These are phyloP conservation scores for Pangasius mekongensis DNA, from an alignment of 2,797 vertebrate species.

Conservation along the genomic window DNA sequence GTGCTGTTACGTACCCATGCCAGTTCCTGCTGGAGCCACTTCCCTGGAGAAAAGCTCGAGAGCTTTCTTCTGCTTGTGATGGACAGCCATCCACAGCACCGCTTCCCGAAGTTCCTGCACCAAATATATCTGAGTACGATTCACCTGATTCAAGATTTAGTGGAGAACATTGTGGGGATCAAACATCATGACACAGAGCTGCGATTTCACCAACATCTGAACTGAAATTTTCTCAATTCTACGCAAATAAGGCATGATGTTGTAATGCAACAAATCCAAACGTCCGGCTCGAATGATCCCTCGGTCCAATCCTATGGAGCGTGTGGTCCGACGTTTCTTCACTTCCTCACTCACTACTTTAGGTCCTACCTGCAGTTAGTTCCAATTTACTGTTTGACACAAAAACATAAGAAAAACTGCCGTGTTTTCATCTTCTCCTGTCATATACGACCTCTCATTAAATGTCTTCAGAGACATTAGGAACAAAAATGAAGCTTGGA, in stretches of 20 bases:
- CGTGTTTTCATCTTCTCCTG: neutral
- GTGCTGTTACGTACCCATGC: conserved; percentile 78
- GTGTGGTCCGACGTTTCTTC: too few relatives aligned
- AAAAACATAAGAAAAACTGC: neutral
- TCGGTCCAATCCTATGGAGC: too few relatives aligned
- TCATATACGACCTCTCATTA: neutral
- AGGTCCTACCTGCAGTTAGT: neutral
- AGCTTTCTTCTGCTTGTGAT: conserved; percentile 83
- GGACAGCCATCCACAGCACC: conserved; percentile 85
- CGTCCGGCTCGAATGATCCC: too few relatives aligned
- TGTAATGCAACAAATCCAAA: neutral
- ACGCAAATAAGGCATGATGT: neutral
- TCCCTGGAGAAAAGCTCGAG: conserved; percentile 84
- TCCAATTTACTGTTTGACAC: neutral
- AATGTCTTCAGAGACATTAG: neutral
- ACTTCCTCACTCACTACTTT: too few relatives aligned
- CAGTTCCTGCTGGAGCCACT: conserved; percentile 82
- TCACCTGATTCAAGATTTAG: neutral
- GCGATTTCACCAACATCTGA: neutral
- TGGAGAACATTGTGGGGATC: neutral
- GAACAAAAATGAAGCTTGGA: neutral
- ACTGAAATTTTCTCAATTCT: neutral
- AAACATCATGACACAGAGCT: neutral
- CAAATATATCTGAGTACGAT: neutral
- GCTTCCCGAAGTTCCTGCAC: conserved; percentile 77